phyloP scores from a whole-genome alignment of 2,888 invertebrate genomes.

The Oasisia sp. region DNA sequence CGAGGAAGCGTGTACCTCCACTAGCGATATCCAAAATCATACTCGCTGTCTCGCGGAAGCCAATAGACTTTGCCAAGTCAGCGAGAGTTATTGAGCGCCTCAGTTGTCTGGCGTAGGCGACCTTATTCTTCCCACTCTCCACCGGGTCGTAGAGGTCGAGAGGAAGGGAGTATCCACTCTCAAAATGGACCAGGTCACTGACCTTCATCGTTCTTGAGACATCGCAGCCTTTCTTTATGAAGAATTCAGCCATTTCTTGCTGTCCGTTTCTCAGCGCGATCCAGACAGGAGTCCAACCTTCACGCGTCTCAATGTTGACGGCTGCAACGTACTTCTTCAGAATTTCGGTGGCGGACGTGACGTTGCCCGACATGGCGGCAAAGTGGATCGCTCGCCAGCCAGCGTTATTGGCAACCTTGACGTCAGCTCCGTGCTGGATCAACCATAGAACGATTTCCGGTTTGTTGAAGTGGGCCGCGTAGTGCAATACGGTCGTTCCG shows the following conservation, averaged over 20 bases:
- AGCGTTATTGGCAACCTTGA: neutral
- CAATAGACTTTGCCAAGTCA: neutral
- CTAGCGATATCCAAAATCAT: too few relatives aligned
- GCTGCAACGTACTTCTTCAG: neutral
- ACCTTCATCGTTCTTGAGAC: neutral
- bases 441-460: neutral
- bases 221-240: conserved; percentile 3
- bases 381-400: neutral
- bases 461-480: neutral
- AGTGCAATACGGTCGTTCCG: neutral
- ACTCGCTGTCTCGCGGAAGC: too few relatives aligned
- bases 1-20: too few relatives aligned
- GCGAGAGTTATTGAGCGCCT: neutral
- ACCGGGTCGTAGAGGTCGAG: neutral
- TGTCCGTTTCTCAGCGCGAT: conserved; percentile 1
- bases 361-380: neutral
- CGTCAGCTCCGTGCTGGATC: neutral
- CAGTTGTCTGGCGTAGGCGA: neutral
- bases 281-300: neutral
- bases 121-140: neutral
- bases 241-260: neutral
- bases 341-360: neutral
- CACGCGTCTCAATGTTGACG: neutral
- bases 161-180: neutral
- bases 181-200: neutral